Base-by-base conservation (phyloP, 2,888 invertebrate species). In the Eulithis prunata region DNA sequence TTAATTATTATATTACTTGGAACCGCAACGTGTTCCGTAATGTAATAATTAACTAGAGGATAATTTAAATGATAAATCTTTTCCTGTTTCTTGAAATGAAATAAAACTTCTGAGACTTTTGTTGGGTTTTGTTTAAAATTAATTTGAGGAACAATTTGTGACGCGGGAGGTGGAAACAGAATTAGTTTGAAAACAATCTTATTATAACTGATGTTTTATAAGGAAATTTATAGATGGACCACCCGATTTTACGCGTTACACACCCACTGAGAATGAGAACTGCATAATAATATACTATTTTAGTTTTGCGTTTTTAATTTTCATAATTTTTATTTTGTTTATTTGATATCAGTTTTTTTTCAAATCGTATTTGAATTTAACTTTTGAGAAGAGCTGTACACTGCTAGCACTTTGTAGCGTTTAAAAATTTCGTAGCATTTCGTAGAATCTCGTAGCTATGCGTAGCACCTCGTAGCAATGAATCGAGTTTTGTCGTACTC, bases 11-110 rank as follows among this genome's bases (percentile, higher is more conserved):
- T 21, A 21, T 21, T 21, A 2, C 21, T 21, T 21, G 21, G 21
- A 21, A 2, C 41, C 10, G 10, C 41, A 10, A 5, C 41, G 10
- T 41, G 10, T 11, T 41, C 8, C 41, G 41, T n/a, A 43, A 51
- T 58, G n/a, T 43, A 32, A 14, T 64, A 71, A 73, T 68, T 73
- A 71, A 69, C 69, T 69, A 63, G 54, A 59, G 56, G 63, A 68
- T 68, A 73, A 71, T 71, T 73, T 68, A 68, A 69, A 73, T 70
- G 70, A 68, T 64, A 70, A 73, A 71, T 73, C 71, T 73, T 70
- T 71, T 73, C 69, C 65, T 63, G 47, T 36, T 43, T 53, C 52
- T 56, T 47, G 52, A 60, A 63, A 63, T 67, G 36, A 57, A 67
- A 63, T 63, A 63, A 63, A 66, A 66, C 66, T 59, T 66, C 51